Conservation (phyloP, 2,888 invertebrate species). For the Tenthredo mesomela region DNA sequence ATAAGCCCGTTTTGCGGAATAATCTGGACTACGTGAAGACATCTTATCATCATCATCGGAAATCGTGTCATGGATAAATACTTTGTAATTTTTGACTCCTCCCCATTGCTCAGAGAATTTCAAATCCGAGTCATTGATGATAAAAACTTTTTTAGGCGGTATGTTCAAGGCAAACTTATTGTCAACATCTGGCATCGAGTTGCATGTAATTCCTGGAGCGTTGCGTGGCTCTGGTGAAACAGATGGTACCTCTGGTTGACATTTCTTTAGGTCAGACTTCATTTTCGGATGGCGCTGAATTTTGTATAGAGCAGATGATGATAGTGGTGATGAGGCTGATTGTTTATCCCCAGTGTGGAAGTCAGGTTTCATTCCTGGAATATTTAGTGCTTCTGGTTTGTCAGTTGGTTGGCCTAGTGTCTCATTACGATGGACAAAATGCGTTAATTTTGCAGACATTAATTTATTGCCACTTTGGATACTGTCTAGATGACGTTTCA, state of each 20-base stretch:
- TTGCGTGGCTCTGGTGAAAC: no score
- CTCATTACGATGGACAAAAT: slow-evolving; percentile 24
- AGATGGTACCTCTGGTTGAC: no score
- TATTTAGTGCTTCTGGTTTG: no score
- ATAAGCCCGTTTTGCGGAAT: not conserved
- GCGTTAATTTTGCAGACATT: slow-evolving; percentile 39
- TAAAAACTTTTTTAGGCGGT: not conserved
- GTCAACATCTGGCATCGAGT: no score
- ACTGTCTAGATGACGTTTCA: slow-evolving; percentile 39
- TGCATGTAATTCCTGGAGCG: no score
- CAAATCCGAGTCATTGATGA: slow-evolving; percentile 50
- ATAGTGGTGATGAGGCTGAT: not conserved
- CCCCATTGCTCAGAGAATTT: slow-evolving; percentile 48
- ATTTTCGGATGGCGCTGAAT: no score
- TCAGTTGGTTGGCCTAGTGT: no score
- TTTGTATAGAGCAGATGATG: no score
- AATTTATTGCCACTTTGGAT: slow-evolving; percentile 49
- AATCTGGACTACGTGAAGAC: not conserved
- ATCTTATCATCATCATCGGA: slow-evolving; percentile 1
- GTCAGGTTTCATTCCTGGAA: no score
- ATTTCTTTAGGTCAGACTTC: no score
- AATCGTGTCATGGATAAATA: not conserved
- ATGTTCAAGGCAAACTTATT: not conserved
- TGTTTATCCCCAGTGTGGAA: not conserved
- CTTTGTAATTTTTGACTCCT: slow-evolving; percentile 46